Evolutionary conservation across 2,113 vertebrate species (phyloP).

Genomic region (Phyllostomus hastatus): DNA sequence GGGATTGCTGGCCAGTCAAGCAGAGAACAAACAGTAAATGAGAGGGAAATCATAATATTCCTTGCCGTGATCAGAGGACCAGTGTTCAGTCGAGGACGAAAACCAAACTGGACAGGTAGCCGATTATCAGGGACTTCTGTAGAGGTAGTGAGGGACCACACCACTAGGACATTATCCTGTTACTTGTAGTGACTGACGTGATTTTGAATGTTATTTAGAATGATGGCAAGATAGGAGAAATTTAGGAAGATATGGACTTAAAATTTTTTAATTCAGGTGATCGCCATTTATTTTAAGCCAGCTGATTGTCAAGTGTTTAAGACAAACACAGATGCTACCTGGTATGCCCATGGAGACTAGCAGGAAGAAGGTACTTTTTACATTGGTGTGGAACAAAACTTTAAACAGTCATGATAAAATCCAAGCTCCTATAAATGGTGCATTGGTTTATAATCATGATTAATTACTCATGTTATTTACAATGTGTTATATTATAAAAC

Average conservation of each 20-base stretch:
- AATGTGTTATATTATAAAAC: constrained; percentile 78
- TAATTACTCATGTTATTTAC: constrained; percentile 79
- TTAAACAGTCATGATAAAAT: constrained; percentile 69
- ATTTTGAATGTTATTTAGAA: constrained; percentile 52
- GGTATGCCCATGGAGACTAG: constrained; percentile 65
- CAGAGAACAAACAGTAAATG: background rate
- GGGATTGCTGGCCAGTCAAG: background rate
- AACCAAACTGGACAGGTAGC: background rate
- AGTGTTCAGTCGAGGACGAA: background rate
- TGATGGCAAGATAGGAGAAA: background rate
- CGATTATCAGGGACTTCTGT: background rate
- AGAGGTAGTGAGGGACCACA: background rate
- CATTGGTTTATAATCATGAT: constrained; percentile 75
- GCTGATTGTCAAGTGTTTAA: constrained; percentile 62
- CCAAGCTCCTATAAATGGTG: constrained; percentile 68
- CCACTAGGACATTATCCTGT: background rate
- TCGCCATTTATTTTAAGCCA: constrained; percentile 35
- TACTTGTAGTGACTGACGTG: background rate
- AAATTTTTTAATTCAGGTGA: constrained; percentile 66
- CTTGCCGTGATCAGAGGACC: background rate
- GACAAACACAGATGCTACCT: constrained; percentile 58
- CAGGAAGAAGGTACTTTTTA: constrained; percentile 74
- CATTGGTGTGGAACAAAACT: constrained; percentile 71
- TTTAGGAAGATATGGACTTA: constrained; percentile 56
- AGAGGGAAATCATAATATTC: background rate